Percentiles rank a stretch among this genome's conserved stretches.
Conservation (phyloP, 2,888 invertebrate genomes). For the Plagodis pulveraria region DNA sequence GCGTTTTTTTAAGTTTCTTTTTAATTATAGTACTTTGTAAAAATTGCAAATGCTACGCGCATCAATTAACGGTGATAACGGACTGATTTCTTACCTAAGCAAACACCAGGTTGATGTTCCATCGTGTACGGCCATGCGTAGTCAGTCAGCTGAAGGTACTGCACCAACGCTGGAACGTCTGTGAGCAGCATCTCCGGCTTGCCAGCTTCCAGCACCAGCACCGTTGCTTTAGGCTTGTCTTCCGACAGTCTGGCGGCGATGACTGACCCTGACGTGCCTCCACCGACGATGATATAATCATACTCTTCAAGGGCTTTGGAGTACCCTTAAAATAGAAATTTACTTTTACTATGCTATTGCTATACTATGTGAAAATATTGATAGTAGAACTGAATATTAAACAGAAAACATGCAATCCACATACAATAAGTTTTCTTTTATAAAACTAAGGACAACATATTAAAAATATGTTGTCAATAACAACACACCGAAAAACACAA, state of each 20-base stretch:
- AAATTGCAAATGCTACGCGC: too few relatives aligned
- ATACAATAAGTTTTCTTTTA: too few relatives aligned
- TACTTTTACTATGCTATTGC: too few relatives aligned
- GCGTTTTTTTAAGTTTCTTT: too few relatives aligned
- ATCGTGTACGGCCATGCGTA: conserved; percentile 87
- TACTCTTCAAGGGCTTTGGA: conserved; percentile 74
- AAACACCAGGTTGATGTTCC: conserved; percentile 85
- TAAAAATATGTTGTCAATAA: too few relatives aligned
- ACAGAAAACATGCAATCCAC: too few relatives aligned
- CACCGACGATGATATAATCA: conserved; percentile 89
- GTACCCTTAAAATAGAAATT: conserved; percentile 49
- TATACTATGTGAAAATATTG: too few relatives aligned
- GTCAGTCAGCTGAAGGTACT: conserved; percentile 84
- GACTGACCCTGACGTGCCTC: conserved; percentile 89
- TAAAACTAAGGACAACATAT: too few relatives aligned
- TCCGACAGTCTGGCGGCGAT: conserved; percentile 89
- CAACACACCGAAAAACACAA: too few relatives aligned
- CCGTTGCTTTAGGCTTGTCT: conserved; percentile 77
- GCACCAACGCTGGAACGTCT: conserved; percentile 85
- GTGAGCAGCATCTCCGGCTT: conserved; percentile 78
- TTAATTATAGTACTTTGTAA: too few relatives aligned
- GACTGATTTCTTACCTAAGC: conserved; percentile 65
- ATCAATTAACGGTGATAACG: too few relatives aligned
- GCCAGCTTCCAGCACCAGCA: conserved; percentile 88
- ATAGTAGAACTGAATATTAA: too few relatives aligned